These are phyloP conservation scores for Drosophila neonasuta DNA, from an alignment of 2,888 invertebrate genomes.

Conservation along the genomic window DNA sequence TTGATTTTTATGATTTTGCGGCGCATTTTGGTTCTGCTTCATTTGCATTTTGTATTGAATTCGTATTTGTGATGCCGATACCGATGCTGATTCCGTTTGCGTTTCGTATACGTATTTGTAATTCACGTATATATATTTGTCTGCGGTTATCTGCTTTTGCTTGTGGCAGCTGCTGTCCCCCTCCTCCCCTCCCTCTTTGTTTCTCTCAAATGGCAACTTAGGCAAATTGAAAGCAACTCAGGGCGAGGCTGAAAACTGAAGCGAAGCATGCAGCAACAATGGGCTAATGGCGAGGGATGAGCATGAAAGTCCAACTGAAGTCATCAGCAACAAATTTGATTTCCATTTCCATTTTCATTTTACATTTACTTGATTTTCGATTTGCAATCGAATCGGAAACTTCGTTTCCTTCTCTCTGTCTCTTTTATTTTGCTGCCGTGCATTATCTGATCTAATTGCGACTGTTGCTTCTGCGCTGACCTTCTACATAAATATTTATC, in stretches of 20 bases:
- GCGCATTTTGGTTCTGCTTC: constrained; percentile 59
- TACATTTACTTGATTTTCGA: constrained; percentile 29
- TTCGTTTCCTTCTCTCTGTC: neutral
- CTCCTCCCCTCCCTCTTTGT: neutral
- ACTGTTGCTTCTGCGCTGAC: constrained; percentile 29
- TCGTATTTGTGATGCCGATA: constrained; percentile 13
- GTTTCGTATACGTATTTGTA: constrained; percentile 45
- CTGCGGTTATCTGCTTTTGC: constrained; percentile 52
- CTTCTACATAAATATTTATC: constrained; percentile 40
- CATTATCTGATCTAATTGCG: constrained; percentile 37
- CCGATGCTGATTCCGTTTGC: neutral
- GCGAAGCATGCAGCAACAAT: constrained; percentile 37
- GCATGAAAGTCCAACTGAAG: neutral
- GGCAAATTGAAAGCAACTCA: constrained; percentile 66
- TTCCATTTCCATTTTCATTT: constrained; percentile 55
- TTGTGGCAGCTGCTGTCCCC: constrained; percentile 59
- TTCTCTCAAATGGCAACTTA: constrained; percentile 65
- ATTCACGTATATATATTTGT: constrained; percentile 48
- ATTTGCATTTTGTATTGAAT: constrained; percentile 77
- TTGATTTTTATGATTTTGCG: constrained; percentile 70
- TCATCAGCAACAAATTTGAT: constrained; percentile 53
- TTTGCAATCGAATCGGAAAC: constrained; percentile 41
- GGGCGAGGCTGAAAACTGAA: constrained; percentile 13
- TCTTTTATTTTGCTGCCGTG: no score
- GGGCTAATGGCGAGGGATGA: constrained; percentile 33